phyloP scores from a whole-genome alignment of 2,888 invertebrate genomes.

The Rotaria sp. region DNA sequence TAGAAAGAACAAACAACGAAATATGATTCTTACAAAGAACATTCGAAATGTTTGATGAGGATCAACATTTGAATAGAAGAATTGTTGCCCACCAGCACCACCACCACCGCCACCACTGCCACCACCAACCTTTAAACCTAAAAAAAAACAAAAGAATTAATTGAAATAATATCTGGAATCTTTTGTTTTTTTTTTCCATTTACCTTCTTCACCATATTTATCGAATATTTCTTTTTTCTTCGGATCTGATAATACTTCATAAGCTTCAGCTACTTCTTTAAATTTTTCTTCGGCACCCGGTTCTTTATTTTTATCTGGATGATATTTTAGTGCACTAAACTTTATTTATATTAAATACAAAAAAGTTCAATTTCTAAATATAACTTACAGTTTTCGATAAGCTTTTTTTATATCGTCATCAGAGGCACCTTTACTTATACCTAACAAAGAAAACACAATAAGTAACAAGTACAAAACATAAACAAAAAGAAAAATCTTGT shows the following conservation, averaged over 20 bases:
- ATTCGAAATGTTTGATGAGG: constrained; percentile 91
- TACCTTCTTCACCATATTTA: constrained; percentile 57
- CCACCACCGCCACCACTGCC: constrained; percentile 43
- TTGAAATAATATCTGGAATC: neutral
- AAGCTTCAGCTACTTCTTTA: constrained; percentile 88
- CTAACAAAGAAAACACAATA: constrained; percentile 61
- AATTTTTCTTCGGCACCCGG: constrained; percentile 88
- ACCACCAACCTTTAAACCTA: constrained; percentile 43
- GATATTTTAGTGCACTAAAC: constrained; percentile 75
- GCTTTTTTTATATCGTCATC: constrained; percentile 97
- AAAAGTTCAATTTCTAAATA: too few species aligned
- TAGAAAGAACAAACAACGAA: too few species aligned
- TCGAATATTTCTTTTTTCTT: constrained; percentile 93
- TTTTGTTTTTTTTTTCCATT: too few species aligned
- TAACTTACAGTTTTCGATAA: constrained; percentile 63
- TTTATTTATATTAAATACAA: constrained; percentile 30
- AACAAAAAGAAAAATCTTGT: neutral
- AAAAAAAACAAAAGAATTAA: neutral
- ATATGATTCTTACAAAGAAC: constrained; percentile 69
- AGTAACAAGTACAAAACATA: neutral
- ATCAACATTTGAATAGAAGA: constrained; percentile 75
- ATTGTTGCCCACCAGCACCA: constrained; percentile 61
- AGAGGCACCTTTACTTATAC: constrained; percentile 72
- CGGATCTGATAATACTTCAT: constrained; percentile 78
- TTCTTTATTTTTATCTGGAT: constrained; percentile 95